A percentile compares a stretch with the other conserved stretches of the same genome.
phyloP scores from a whole-genome alignment of 2,797 vertebrate species.

The Parotocinclus haroldoi region DNA sequence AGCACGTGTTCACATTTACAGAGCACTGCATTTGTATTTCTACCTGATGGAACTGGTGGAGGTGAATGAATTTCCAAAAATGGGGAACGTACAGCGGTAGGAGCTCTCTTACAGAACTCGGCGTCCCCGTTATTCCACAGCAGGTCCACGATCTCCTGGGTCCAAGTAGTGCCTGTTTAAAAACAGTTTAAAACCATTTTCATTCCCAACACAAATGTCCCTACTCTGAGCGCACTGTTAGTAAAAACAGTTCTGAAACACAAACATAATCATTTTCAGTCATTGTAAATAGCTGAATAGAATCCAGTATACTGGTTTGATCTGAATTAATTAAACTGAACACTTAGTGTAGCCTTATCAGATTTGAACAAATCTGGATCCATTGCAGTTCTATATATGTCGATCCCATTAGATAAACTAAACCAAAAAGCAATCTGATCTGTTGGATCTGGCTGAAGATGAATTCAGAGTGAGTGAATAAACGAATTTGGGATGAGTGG shows the following conservation, averaged over 20 bases:
- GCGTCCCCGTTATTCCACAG: slow-evolving; percentile 75
- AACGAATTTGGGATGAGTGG: not conserved
- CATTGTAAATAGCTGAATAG: no score
- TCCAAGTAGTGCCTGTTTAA: slow-evolving; percentile 85
- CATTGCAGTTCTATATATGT: no score
- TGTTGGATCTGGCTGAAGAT: no score
- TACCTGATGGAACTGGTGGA: slow-evolving; percentile 70
- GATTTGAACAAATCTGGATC: no score
- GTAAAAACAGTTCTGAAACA: not conserved
- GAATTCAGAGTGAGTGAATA: not conserved
- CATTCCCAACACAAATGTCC: not conserved
- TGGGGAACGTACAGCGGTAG: slow-evolving; percentile 73
- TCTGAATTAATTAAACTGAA: no score
- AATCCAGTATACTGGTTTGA: no score
- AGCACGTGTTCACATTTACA: no score
- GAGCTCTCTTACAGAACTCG: slow-evolving; percentile 71
- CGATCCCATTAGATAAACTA: no score
- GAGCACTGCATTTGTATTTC: not conserved
- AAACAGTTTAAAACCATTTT: not conserved
- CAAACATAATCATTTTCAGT: not conserved
- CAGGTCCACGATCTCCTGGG: slow-evolving; percentile 87
- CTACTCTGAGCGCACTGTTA: not conserved
- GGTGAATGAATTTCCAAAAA: slow-evolving; percentile 77
- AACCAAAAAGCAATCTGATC: no score
- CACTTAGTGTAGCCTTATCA: no score